Percentiles rank a stretch among this genome's conserved stretches.
phyloP scores from a whole-genome alignment of 2,888 invertebrate species.

The Blastobasis lacticolella region DNA sequence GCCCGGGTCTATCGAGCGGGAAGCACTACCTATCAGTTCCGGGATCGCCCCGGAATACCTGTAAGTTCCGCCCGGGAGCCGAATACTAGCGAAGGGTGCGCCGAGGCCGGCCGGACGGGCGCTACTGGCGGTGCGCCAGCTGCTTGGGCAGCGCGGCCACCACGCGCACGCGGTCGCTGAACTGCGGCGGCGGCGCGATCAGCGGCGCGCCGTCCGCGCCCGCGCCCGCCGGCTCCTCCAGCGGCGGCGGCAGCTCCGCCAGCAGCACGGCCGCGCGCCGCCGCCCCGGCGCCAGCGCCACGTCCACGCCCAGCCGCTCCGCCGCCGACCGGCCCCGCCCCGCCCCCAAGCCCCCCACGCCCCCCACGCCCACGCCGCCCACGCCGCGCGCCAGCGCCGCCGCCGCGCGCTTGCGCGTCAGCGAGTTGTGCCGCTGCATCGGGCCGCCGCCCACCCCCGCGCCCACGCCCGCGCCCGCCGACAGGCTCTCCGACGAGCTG shows the following conservation, averaged over 20 bases:
- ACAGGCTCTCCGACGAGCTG: conserved; percentile 61
- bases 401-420: conserved; percentile 75
- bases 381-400: conserved; percentile 71
- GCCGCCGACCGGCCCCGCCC: conserved; percentile 56
- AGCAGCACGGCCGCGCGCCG: conserved; percentile 83
- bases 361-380: conserved; percentile 29
- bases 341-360: conserved; percentile 59
- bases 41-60: conserved; percentile 23
- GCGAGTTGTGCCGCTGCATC: conserved; percentile 77
- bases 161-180: conserved; percentile 90
- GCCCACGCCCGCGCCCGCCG: conserved; percentile 52
- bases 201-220: conserved; percentile 47
- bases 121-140: conserved; percentile 60
- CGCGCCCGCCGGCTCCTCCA: conserved; percentile 75
- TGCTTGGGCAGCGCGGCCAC: conserved; percentile 89
- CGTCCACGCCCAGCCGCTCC: conserved; percentile 60
- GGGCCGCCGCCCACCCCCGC: conserved; percentile 54
- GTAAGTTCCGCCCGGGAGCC: conserved; percentile 23
- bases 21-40: conserved; percentile 24
- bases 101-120: neutral
- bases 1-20: conserved; percentile 17
- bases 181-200: conserved; percentile 91
- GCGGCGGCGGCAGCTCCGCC: conserved; percentile 87
- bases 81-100: conserved; percentile 2
- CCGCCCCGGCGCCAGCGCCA: conserved; percentile 51